A percentile compares a stretch with the other conserved stretches of the same genome.
Conservation (phyloP, 2,888 invertebrate species). For the Mimas tiliae region DNA sequence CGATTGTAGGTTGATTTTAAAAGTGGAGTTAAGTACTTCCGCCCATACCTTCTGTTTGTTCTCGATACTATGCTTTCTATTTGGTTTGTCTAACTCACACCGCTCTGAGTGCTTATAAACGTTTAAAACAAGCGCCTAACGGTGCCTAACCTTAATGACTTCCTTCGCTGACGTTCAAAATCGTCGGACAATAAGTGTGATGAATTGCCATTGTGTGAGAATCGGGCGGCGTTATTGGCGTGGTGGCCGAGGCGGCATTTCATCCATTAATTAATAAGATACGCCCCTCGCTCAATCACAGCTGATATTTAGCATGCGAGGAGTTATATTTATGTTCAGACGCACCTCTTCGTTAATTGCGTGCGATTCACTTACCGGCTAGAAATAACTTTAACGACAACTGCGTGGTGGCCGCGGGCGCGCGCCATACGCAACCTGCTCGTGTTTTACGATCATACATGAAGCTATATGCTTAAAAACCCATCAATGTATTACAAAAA, state of each 20-base stretch:
- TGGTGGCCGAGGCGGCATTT: slow-evolving; percentile 71
- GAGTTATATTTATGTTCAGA: slow-evolving; percentile 71
- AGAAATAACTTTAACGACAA: slow-evolving; percentile 66
- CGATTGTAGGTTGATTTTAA: slow-evolving; percentile 53
- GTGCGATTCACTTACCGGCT: slow-evolving; percentile 70
- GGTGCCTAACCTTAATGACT: slow-evolving; percentile 70
- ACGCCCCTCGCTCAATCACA: slow-evolving; percentile 78
- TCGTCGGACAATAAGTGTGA: slow-evolving; percentile 81
- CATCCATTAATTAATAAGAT: slow-evolving; percentile 79
- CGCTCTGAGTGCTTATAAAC: slow-evolving; percentile 56
- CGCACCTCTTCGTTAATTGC: slow-evolving; percentile 76
- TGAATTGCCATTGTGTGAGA: slow-evolving; percentile 80
- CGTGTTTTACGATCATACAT: slow-evolving; percentile 1
- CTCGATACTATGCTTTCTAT: slow-evolving; percentile 47
- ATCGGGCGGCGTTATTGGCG: slow-evolving; percentile 67
- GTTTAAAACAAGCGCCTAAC: slow-evolving; percentile 65
- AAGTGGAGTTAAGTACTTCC: slow-evolving; percentile 53
- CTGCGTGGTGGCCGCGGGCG: slow-evolving; percentile 51
- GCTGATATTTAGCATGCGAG: slow-evolving; percentile 68
- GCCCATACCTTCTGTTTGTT: slow-evolving; percentile 46
- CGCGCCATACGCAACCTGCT: neutral
- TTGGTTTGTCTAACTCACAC: slow-evolving; percentile 59
- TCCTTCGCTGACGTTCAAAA: slow-evolving; percentile 79
- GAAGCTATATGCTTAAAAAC: neutral
- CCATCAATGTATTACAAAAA: neutral